These are phyloP conservation scores for Amblyopsis rosae DNA, from an alignment of 2,113 vertebrate genomes.

Conservation along the genomic window DNA sequence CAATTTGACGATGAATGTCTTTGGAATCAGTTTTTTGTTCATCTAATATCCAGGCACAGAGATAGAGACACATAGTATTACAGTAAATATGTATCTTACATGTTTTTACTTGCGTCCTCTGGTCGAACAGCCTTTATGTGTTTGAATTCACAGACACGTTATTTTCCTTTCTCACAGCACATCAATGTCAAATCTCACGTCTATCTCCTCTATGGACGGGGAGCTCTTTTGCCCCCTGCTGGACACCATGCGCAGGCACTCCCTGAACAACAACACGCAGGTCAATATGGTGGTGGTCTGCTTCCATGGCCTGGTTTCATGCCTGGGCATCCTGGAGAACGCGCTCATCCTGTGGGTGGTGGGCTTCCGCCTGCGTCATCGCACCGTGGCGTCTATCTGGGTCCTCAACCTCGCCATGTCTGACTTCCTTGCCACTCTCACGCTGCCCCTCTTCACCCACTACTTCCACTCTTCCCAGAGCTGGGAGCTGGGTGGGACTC, in stretches of 20 bases:
- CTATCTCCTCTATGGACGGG: background rate
- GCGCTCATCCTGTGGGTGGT: constrained; percentile 84
- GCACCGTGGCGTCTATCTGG: constrained; percentile 87
- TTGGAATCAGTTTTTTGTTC: background rate
- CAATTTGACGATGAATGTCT: too few relatives aligned
- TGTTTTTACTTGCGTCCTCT: background rate
- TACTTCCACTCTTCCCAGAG: constrained; percentile 78
- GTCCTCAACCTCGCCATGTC: constrained; percentile 89
- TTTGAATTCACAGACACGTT: too few relatives aligned
- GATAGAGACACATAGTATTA: background rate
- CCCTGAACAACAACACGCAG: constrained; percentile 36
- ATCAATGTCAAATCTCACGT: background rate
- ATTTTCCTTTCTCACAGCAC: constrained; percentile 17
- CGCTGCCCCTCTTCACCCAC: constrained; percentile 83
- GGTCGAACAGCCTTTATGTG: too few relatives aligned
- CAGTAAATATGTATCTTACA: background rate
- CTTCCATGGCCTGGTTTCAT: constrained; percentile 72
- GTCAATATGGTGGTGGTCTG: constrained; percentile 60
- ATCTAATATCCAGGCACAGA: too few relatives aligned
- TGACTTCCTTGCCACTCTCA: constrained; percentile 89
- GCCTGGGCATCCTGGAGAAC: constrained; percentile 86
- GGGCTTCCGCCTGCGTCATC: constrained; percentile 82
- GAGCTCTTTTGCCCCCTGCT: constrained; percentile 58
- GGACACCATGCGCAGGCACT: constrained; percentile 50
- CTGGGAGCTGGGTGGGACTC: constrained; percentile 83